Evolutionary conservation across 2,113 vertebrate species (phyloP).

Genomic region (Dipodomys stephensi): DNA sequence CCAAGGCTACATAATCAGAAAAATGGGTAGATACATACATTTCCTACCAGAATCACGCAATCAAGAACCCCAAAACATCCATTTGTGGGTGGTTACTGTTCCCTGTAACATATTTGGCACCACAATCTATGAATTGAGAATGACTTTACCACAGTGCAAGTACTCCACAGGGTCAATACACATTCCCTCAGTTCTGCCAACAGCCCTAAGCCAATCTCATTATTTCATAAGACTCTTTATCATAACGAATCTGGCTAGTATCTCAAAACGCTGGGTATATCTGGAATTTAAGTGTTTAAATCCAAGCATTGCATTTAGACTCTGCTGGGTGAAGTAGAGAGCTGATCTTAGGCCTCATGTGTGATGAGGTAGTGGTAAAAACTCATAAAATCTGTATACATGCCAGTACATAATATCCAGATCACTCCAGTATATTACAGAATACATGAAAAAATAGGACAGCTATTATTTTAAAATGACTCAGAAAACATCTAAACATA

Average conservation of each 20-base stretch:
- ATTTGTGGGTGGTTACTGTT: not conserved
- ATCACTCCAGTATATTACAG: not conserved
- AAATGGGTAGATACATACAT: not conserved
- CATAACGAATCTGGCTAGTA: not conserved
- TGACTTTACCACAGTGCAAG: not conserved
- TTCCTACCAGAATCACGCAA: not conserved
- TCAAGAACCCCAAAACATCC: not conserved
- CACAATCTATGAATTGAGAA: no score
- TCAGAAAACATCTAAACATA: not conserved
- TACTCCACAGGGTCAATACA: fast-evolving
- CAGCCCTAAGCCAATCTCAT: fast-evolving
- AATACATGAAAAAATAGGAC: not conserved
- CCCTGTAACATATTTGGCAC: not conserved
- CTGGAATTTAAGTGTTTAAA: not conserved
- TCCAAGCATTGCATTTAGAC: not conserved
- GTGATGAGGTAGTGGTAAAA: not conserved
- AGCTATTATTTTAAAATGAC: not conserved
- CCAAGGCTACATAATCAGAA: not conserved
- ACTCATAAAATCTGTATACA: not conserved
- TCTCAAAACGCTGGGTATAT: not conserved
- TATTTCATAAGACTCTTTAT: not conserved
- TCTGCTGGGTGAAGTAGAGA: not conserved
- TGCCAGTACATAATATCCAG: not conserved
- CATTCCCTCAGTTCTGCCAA: fast-evolving
- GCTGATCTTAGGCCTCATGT: not conserved